Evolutionary conservation across 1,140 invertebrate genomes (phyloP), one percentile per base, ranked within the genome.

Genomic region (Vanessa atalanta): DNA sequence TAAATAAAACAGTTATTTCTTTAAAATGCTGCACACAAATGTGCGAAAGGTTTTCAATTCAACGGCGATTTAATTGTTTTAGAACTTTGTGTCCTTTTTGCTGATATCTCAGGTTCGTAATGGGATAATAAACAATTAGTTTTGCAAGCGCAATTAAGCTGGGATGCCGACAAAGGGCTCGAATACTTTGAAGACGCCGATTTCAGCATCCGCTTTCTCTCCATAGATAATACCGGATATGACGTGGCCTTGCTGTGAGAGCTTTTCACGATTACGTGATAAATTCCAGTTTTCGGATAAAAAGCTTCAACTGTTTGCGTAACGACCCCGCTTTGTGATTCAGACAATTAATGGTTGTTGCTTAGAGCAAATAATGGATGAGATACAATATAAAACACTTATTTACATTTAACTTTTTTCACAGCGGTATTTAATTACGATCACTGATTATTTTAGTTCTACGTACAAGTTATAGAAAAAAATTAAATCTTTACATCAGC

Each of bases 201-300:
- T 68, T 64, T 63, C 79, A 83, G 85, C 84, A 89, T 89, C 89
- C 87, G 89, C 89, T 91, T 91, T 91, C 89, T 86, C 85, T 86
- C 85, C 65, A 73, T 74, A 83, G 83, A 88, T 89, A 87, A 82
- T 73, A 78, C 80, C 90, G 90, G 90, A 92, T 86, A 81, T 90
- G 84, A 89, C 86, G 84, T 85, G 88, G 88, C 88, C 90, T 92
- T 90, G 86, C 74, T 70, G 73, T 83, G 73, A 85, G 82, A 84
- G 88, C 85, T 90, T 90, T 92, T 92, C 88, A 90, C 90, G 83
- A 87, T 85, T 87, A 87, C 88, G 83, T 81, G 90, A 90, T 83
- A 92, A 81, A 92, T 92, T 92, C 90, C 90, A 79, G 69, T 65
- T 80, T 67, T 61, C 70, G 83, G 80, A 86, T 86, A 87, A 85